phyloP scores from a whole-genome alignment of 2,113 vertebrate genomes.

The Recurvirostra avosetta region DNA sequence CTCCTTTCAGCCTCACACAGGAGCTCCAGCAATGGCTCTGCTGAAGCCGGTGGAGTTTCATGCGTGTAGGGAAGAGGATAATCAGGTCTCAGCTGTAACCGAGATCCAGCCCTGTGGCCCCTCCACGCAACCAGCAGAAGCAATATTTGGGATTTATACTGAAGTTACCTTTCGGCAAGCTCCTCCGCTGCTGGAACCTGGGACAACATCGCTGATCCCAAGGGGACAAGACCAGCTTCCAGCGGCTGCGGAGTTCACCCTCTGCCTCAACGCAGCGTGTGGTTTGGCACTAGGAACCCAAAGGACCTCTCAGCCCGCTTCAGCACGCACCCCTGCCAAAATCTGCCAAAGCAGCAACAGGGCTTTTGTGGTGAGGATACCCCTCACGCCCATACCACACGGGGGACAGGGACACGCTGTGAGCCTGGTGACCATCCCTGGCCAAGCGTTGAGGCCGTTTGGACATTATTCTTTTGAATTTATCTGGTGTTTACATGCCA shows the following conservation, averaged over 20 bases:
- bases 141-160: not conserved
- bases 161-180: not conserved
- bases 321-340: not conserved
- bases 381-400: not conserved
- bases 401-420: fast-evolving
- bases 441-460: not conserved
- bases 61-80: not conserved
- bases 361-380: not conserved
- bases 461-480: not conserved
- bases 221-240: not conserved
- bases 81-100: not conserved
- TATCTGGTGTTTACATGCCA: not conserved
- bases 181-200: not conserved
- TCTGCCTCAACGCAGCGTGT: fast-evolving
- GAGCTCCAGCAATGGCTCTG: constrained; percentile 29
- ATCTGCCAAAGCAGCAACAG: not conserved
- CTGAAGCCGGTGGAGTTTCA: not conserved
- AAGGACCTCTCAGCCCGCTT: not conserved
- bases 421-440: not conserved
- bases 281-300: not conserved
- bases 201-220: not conserved
- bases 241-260: not conserved
- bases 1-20: constrained; percentile 53
- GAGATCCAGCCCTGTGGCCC: not conserved
- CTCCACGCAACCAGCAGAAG: not conserved